These are phyloP conservation scores for Lepidostoma basale DNA, from an alignment of 1,140 invertebrate genomes.

Conservation along the genomic window DNA sequence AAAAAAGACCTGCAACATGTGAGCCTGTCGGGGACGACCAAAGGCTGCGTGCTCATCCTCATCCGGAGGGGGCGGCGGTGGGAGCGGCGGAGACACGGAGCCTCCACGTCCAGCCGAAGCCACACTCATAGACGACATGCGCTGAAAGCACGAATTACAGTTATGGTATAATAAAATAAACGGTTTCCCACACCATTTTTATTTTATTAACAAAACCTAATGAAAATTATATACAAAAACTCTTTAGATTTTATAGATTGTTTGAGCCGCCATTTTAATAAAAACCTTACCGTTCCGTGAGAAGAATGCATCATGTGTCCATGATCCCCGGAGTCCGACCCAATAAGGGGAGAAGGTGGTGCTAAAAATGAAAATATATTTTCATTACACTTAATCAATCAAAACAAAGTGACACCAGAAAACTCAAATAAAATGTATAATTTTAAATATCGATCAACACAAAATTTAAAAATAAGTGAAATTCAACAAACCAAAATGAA, in stretches of 20 bases:
- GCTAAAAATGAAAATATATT: conserved; percentile 57
- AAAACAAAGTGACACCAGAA: too few species aligned
- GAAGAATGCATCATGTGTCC: conserved; percentile 57
- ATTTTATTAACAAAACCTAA: too few species aligned
- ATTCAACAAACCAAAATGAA: too few species aligned
- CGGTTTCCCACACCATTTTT: too few species aligned
- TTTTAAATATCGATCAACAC: too few species aligned
- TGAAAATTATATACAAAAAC: too few species aligned
- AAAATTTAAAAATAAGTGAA: too few species aligned
- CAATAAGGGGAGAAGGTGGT: conserved; percentile 78
- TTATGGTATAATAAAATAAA: too few species aligned
- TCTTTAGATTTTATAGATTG: too few species aligned
- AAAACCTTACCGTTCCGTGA: conserved; percentile 51
- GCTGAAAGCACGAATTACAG: conserved; percentile 49
- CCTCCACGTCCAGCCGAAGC: conserved; percentile 53
- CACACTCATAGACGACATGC: conserved; percentile 52
- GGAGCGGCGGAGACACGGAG: conserved; percentile 77
- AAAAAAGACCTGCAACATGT: conserved; percentile 33
- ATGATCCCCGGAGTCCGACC: conserved; percentile 61
- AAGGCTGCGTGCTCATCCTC: conserved; percentile 77
- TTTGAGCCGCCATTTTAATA: too few species aligned
- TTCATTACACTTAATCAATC: background rate
- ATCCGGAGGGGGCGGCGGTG: conserved; percentile 81
- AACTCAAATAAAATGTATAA: too few species aligned
- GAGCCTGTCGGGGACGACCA: conserved; percentile 64